phyloP scores from a whole-genome alignment of 2,888 invertebrate species.

The Eupithecia abbreviata region DNA sequence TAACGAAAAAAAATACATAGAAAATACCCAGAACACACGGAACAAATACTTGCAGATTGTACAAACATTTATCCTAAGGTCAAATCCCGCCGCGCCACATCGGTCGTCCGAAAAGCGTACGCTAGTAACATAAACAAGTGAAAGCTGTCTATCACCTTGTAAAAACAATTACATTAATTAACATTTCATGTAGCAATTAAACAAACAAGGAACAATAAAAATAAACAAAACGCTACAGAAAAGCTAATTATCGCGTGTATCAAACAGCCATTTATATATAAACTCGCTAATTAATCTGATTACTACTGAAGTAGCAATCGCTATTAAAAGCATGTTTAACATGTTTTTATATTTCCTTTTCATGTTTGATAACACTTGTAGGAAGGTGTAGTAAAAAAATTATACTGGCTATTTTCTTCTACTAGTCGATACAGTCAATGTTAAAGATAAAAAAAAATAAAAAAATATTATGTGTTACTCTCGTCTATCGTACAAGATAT shows the following conservation, averaged over 20 bases:
- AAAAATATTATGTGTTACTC: no score
- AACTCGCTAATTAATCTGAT: slow-evolving; percentile 21
- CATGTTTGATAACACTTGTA: not conserved
- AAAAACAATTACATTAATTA: slow-evolving; percentile 6
- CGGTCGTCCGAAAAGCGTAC: no score
- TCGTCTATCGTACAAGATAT: no score
- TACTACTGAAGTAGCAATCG: not conserved
- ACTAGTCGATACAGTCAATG: no score
- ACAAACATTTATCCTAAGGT: no score
- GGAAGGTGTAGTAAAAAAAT: no score
- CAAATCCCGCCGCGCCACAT: no score
- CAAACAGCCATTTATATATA: slow-evolving; percentile 15
- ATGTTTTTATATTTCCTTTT: slow-evolving; percentile 2
- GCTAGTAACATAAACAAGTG: not conserved
- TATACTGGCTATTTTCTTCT: no score
- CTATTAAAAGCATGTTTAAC: not conserved
- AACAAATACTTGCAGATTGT: no score
- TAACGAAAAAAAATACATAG: no score
- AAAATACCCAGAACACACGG: no score
- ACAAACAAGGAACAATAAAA: not conserved
- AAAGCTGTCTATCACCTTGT: not conserved
- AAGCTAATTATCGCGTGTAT: slow-evolving; percentile 24
- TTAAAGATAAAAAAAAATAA: no score
- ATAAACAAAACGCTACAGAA: slow-evolving; percentile 7
- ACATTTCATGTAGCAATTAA: slow-evolving; percentile 7